Evolutionary conservation across 2,888 invertebrate genomes (phyloP).

Genomic region (Cactoblastis cactorum): DNA sequence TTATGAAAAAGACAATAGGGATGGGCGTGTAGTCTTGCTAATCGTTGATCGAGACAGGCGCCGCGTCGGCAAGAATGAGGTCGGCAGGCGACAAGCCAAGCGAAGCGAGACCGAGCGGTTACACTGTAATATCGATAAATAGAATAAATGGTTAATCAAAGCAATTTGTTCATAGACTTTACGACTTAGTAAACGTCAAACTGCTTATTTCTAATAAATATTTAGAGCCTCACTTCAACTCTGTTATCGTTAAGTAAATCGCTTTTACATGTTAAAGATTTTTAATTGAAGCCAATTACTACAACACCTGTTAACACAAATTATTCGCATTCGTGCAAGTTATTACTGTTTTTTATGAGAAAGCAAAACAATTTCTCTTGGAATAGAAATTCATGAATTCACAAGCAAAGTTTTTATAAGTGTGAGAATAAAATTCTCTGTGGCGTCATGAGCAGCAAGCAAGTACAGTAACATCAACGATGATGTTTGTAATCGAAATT

Average conservation of each 20-base stretch:
- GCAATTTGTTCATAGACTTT: conserved; percentile 29
- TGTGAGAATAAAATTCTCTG: conserved; percentile 10
- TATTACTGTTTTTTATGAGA: conserved; percentile 10
- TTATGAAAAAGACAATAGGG: conserved; percentile 60
- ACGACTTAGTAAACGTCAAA: conserved; percentile 9
- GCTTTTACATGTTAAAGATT: conserved; percentile 11
- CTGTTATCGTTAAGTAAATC: neutral
- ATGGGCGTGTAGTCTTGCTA: conserved; percentile 50
- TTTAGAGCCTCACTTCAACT: neutral
- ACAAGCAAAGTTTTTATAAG: conserved; percentile 1
- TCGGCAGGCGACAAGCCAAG: conserved; percentile 47
- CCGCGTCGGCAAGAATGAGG: conserved; percentile 52
- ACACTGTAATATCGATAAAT: conserved; percentile 50
- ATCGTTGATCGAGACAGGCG: conserved; percentile 57
- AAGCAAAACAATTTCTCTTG: neutral
- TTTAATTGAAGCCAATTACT: conserved; percentile 14
- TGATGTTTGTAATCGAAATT: conserved; percentile 36
- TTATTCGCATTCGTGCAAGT: conserved; percentile 10
- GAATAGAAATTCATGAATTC: neutral
- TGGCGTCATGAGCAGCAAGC: conserved; percentile 3
- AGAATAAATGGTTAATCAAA: conserved; percentile 37
- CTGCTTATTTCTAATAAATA: conserved; percentile 7
- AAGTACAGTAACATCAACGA: conserved; percentile 33
- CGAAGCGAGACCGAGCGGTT: conserved; percentile 40
- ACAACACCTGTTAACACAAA: conserved; percentile 9